Evolutionary conservation across 64 coral and sea anemone species (phyloP), one percentile per base, ranked within the genome.

Genomic region (Montipora efflorescens): DNA sequence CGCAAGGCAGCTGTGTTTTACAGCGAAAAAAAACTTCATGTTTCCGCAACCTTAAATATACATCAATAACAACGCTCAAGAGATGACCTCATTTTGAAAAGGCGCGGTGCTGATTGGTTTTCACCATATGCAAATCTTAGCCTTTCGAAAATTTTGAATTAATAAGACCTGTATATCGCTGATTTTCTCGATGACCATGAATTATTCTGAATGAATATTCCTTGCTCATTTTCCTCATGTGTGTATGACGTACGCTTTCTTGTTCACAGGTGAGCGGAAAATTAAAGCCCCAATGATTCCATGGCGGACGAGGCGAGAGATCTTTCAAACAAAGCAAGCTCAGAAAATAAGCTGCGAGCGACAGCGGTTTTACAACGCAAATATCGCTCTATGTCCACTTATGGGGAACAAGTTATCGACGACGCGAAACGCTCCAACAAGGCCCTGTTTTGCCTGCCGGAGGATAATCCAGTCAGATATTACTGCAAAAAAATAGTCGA

Each of bases 401-500:
- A 95, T 23, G 94, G 89, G 4, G 94, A 95, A 7, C 92, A 95
- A 79, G 76, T 92, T 76, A 43, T 90, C 55, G 90, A 95, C 45
- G 89, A 74, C 4, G 92, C 88, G 5, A 92, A 91, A 67, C 93
- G 93, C 19, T 95, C 93, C 46, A 95, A 91, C 88, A 98, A 90
- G 74, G 93, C 96, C 28, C 90, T 98, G 22, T 80, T 98, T 47
- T 98, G 93, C 47, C 89, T 98, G 59, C 79, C 81, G 45, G 96
- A 98, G 77, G 88, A 91, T 49, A 98, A 98, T 16, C 82, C 77
- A 19, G 25, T 98, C 18, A 78, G 96, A 52, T 84, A 92, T 77
- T 92, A 95, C 93, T 98, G 96, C 93, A 98, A 98, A 75, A 98
- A 98, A 82, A 87, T 98, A 16, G 96, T 98, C 5, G 96, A 98